Evolutionary conservation across 2,113 vertebrate species (phyloP).

Genomic region (Chaenogobius annularis): DNA sequence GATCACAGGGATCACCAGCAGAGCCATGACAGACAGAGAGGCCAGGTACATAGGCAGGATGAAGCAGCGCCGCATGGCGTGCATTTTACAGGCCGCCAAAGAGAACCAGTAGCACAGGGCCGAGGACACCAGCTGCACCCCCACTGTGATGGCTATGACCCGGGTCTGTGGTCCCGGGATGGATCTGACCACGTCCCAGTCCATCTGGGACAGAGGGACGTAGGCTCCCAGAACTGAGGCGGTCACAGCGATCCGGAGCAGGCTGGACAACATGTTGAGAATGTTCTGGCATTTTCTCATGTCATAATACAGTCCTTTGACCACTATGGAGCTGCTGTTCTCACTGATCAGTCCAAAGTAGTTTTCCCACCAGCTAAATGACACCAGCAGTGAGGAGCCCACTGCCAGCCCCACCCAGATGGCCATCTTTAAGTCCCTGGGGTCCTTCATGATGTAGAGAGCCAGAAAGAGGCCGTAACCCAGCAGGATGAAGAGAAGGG

Average conservation of each 20-base stretch:
- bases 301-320: conserved; percentile 47
- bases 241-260: conserved; percentile 58
- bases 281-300: conserved; percentile 48
- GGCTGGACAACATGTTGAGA: conserved; percentile 57
- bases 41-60: conserved; percentile 69
- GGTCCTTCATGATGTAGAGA: conserved; percentile 39
- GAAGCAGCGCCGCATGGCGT: conserved; percentile 68
- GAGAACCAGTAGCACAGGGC: conserved; percentile 73
- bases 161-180: conserved; percentile 25
- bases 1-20: conserved; percentile 43
- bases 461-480: conserved; percentile 57
- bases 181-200: conserved; percentile 51
- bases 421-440: background rate
- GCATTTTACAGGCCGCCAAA: conserved; percentile 76
- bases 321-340: conserved; percentile 12
- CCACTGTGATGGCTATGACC: conserved; percentile 48
- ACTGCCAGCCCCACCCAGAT: conserved; percentile 61
- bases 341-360: conserved; percentile 52
- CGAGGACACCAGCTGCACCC: conserved; percentile 68
- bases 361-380: conserved; percentile 75
- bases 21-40: conserved; percentile 52
- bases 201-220: conserved; percentile 44
- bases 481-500: conserved; percentile 47
- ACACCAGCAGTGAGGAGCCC: conserved; percentile 54
- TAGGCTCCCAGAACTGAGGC: conserved; percentile 63